Base-by-base conservation (phyloP, 2,797 vertebrate genomes). In the Cirrhinus molitorella region DNA sequence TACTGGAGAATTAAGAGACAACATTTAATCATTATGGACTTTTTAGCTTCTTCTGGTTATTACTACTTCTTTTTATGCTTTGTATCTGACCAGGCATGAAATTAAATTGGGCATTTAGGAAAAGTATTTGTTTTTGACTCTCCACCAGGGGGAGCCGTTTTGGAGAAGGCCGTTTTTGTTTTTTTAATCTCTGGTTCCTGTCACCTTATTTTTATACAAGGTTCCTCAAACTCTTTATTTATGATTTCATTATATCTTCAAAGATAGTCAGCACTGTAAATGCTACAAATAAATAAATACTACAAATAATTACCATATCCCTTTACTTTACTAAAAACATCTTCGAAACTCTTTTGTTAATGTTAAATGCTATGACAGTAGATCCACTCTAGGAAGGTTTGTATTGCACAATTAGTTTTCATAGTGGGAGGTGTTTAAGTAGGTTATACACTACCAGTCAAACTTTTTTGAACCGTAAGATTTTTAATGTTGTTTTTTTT, bases 121-220 rank as follows among this genome's bases (percentile, higher is more conserved):
- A 45, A 25, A 43, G 10, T 53, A 73, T 10, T 51, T 40, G 34
- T 8, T 0, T 40, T 76, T 61, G 10, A 43, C 2, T 76, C 13
- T 40, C 55, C 74, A 76, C 34, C 55, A 61, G 55, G 37, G 37
- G 55, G 55, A 76, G 74, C 7, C 49, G 25, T 28, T 71, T 71
- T 19, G 4, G 0, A 9, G 5, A 3, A 47, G n/a, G n/a, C n/a
- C n/a, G n/a, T 16, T 9, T 3, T 55, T 6, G 0, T 34, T 12
- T 21, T 13, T 11, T 16, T 13, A n/a, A 72, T 55, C 1, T 10
- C 8, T 23, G 7, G 40, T 16, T 23, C 1, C 31, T 19, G 3
- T 16, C 34, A 43, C 34, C 10, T 25, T 2, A 37, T 25, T 23
- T 19, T 23, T 6, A 2, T 55, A 40, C 14, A 25, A 53, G n/a